These are phyloP conservation scores for Autographa gamma DNA, from an alignment of 2,888 invertebrate species.

Conservation along the genomic window DNA sequence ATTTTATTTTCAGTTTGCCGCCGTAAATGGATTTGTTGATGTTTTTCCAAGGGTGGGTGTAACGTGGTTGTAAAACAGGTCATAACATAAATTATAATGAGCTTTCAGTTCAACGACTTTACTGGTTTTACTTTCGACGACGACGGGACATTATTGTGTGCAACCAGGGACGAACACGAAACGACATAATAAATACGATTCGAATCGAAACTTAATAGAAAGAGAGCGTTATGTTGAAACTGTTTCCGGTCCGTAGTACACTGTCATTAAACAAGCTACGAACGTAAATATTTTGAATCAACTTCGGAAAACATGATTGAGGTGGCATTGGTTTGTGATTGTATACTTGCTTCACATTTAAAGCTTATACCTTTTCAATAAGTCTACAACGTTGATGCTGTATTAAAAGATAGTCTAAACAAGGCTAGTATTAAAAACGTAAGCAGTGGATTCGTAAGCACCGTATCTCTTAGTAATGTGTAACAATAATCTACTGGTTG, in stretches of 20 bases:
- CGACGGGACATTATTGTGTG: slow-evolving; percentile 34
- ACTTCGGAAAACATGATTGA: slow-evolving; percentile 27
- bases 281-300: slow-evolving; percentile 36
- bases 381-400: slow-evolving; percentile 10
- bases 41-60: slow-evolving; percentile 47
- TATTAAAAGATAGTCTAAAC: slow-evolving; percentile 22
- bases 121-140: slow-evolving; percentile 56
- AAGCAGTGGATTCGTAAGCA: slow-evolving; percentile 21
- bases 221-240: slow-evolving; percentile 18
- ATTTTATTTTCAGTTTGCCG: slow-evolving; percentile 34
- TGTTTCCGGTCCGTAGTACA: slow-evolving; percentile 36
- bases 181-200: slow-evolving; percentile 17
- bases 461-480: slow-evolving; percentile 56
- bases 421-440: slow-evolving; percentile 10
- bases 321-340: slow-evolving; percentile 52
- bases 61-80: slow-evolving; percentile 49
- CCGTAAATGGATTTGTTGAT: slow-evolving; percentile 48
- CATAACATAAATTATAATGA: slow-evolving; percentile 47
- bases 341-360: slow-evolving; percentile 32
- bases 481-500: slow-evolving; percentile 76
- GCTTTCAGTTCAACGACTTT: slow-evolving; percentile 48
- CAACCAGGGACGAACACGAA: slow-evolving; percentile 21
- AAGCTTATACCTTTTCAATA: slow-evolving; percentile 13
- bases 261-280: slow-evolving; percentile 30
- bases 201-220: slow-evolving; percentile 10